Evolutionary conservation across 2,797 vertebrate species (phyloP).

Genomic region (Darevskia nairensis): DNA sequence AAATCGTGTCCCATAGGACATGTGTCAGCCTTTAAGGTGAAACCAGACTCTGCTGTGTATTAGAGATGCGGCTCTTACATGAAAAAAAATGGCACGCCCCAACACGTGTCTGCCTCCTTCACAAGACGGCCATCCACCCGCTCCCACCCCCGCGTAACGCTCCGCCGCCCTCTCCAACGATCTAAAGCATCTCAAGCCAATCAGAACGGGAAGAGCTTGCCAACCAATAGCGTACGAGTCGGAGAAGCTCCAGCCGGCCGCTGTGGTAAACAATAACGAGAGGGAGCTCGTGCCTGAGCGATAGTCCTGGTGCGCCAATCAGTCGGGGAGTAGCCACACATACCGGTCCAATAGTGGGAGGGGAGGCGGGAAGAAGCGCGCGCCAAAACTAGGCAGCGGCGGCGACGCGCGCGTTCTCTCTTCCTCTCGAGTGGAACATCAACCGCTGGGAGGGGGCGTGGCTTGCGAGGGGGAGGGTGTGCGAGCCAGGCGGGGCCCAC

Average conservation of each 20-base stretch:
- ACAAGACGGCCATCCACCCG: neutral
- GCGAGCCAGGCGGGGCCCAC: conserved; percentile 27
- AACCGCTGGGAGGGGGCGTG: neutral
- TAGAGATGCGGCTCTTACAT: neutral
- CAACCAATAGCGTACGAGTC: conserved; percentile 37
- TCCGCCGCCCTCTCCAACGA: rapidly evolving
- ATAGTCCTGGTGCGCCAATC: neutral
- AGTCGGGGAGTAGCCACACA: rapidly evolving
- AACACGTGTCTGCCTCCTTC: neutral
- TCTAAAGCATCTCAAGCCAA: conserved; percentile 35
- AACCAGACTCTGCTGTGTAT: neutral
- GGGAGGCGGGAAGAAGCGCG: neutral
- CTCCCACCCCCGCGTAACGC: rapidly evolving
- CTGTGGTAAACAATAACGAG: conserved; percentile 64
- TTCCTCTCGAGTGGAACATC: neutral
- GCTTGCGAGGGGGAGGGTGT: rapidly evolving
- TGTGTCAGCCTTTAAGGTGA: neutral
- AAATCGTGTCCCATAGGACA: neutral
- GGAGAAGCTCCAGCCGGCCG: neutral
- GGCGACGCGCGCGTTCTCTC: neutral
- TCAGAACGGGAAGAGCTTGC: neutral
- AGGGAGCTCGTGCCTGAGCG: neutral
- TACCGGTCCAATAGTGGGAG: conserved; percentile 34
- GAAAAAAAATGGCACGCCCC: no score
- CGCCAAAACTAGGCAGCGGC: neutral